Base-by-base conservation (phyloP, 2,888 invertebrate genomes). In the Blastobasis lacticolella region DNA sequence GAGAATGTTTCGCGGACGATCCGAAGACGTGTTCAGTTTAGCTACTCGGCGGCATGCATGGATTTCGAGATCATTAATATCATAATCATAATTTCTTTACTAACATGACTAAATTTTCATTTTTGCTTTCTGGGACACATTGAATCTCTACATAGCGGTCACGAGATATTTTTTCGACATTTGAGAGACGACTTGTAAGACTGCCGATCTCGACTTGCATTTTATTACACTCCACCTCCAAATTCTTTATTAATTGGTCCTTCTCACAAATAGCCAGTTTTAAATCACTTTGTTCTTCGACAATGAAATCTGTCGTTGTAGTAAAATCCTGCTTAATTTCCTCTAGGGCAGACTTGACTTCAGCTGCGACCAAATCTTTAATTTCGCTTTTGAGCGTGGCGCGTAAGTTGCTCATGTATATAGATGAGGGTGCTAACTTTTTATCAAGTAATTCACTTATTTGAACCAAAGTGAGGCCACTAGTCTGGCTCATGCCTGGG, bases 81-180 rank as follows among this genome's bases (percentile, higher is more conserved):
- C 1, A 0, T 52, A 46, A 4, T 54, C 55, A 57, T 0, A 60
- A 38, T 4, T 48, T 54, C 10, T 49, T 51, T 46, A 58, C 54
- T 10, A 60, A 37, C 7, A 2, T 9, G 38, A 48, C 7, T 1
- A 56, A 38, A 36, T 57, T 49, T 38, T 58, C 56, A 38, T 23
- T 51, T 5, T 49, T 47, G 9, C 42, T 55, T n/a, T 57, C 55
- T 6, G 60, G 60, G 5, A 60, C 48, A 23, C 51, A 50, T 6
- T 58, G 57, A 41, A 56, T 47, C 44, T 61, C 56, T 1, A 56
- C 37, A n/a, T 57, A 54, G 7, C 41, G 10, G 37, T 54, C 51
- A 8, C 58, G 45, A 4, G 59, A 54, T 1, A 46, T 53, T 41
- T 56, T 58, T 43, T 56, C 58, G 2, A 57, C 6, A 0, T 45